Conservation (phyloP, 2,797 vertebrate species). For the Sebastes iracundus region DNA sequence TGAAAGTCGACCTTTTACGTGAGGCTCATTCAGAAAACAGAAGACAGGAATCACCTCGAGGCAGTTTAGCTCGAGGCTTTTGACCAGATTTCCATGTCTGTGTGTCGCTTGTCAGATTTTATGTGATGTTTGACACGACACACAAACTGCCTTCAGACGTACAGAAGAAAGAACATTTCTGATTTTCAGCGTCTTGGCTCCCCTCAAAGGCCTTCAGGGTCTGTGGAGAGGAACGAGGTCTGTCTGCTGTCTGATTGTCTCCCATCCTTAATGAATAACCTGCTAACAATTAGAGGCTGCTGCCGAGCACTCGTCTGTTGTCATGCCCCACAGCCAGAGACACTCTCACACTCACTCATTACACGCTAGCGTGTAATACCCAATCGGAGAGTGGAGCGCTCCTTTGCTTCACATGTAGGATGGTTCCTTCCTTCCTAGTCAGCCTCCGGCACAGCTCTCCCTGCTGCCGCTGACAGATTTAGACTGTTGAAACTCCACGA, state of each 20-base stretch:
- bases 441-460: background rate
- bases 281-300: conserved; percentile 63
- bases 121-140: conserved; percentile 9
- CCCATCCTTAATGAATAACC: conserved; percentile 64
- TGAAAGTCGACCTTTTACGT: conserved; percentile 23
- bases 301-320: conserved; percentile 26
- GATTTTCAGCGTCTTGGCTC: conserved; percentile 13
- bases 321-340: conserved; percentile 42
- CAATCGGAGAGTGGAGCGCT: conserved; percentile 15
- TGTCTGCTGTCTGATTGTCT: conserved; percentile 31
- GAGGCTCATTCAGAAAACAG: conserved; percentile 9
- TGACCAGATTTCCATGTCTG: conserved; percentile 6
- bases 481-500: background rate
- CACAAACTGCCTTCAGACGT: background rate
- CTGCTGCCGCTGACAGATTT: conserved; percentile 16
- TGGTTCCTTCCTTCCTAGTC: conserved; percentile 10
- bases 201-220: conserved; percentile 18
- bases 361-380: conserved; percentile 14
- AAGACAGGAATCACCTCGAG: background rate
- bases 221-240: conserved; percentile 12
- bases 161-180: conserved; percentile 23
- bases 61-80: background rate
- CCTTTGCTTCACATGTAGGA: conserved; percentile 15
- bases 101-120: background rate
- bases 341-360: conserved; percentile 49